Percentiles rank a stretch among this genome's conserved stretches.
phyloP scores from a whole-genome alignment of 2,113 vertebrate species.

The Bagarius yarrelli region DNA sequence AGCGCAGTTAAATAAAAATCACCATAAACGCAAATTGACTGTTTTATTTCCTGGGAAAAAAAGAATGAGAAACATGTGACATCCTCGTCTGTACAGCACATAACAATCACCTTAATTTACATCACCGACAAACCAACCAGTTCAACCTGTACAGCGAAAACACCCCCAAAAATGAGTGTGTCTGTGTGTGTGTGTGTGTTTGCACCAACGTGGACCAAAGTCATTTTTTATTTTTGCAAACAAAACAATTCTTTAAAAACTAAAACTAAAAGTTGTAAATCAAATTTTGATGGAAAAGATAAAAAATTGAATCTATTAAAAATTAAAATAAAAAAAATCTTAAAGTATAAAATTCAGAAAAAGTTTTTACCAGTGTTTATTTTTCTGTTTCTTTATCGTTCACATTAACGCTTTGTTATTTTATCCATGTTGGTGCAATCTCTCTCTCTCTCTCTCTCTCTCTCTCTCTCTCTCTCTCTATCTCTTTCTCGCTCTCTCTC shows the following conservation, averaged over 20 bases:
- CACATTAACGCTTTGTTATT: background rate
- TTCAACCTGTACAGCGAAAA: constrained; percentile 60
- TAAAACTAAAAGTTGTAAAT: too few species aligned
- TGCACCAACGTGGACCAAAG: constrained; percentile 11
- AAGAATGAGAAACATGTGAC: constrained; percentile 63
- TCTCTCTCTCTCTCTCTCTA: background rate
- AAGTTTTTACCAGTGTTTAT: too few species aligned
- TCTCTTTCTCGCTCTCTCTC: too few species aligned
- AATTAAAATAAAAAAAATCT: too few species aligned
- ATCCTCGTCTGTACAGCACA: constrained; percentile 70
- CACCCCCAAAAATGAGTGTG: constrained; percentile 6
- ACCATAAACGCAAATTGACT: constrained; percentile 60
- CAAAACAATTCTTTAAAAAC: too few species aligned
- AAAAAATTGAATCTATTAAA: too few species aligned
- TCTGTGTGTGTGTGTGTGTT: background rate
- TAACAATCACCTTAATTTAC: constrained; percentile 63
- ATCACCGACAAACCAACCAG: constrained; percentile 51
- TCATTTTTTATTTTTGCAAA: too few species aligned
- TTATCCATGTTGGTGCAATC: constrained; percentile 26
- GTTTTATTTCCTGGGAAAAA: constrained; percentile 73
- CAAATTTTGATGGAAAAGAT: too few species aligned
- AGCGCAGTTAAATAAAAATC: background rate
- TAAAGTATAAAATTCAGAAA: too few species aligned
- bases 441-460: background rate
- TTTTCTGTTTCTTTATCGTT: too few species aligned